Evolutionary conservation across 2,888 invertebrate genomes (phyloP), one percentile per base, ranked within the genome.

Genomic region (Eudemis profundana): DNA sequence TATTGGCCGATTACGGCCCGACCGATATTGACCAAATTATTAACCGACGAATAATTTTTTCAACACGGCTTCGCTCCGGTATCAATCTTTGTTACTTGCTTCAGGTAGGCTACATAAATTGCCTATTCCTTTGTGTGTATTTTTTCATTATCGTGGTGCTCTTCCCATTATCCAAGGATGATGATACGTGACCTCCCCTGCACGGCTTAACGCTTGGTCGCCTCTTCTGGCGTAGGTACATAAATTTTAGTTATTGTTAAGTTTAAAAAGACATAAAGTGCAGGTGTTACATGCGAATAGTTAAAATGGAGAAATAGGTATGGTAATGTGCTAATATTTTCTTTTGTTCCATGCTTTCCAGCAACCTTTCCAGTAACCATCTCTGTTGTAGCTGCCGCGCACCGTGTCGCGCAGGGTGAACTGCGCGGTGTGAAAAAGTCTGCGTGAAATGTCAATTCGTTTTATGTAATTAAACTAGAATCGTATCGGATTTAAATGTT

Each of bases 171-270:
- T 62, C 46, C 54, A 23, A 38, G 47, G 46, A 62, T 17, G 54
- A 62, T 62, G 54, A 62, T 62, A 62, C 62, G 62, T 54, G 62
- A 62, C 62, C 54, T 12, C 21, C 54, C 60, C 21, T 4, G 12
- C 17, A 27, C 44, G n/a, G 57, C 14, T 53, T 36, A n/a, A 46
- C 53, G 61, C 17, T 36, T 44, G 51, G 44, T 61, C 44, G 44
- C 46, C 46, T 51, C 19, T 47, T 29, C 61, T 33, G 14, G 40
- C 40, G 47, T 29, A 29, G 14, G 62, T 40, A 56, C 40, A 40
- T 62, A 47, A 27, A 54, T 62, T 54, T 38, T 3, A 38, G 54
- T 62, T 62, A 40, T 62, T 54, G 38, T 47, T 56, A 54, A 62
- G 40, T 53, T 27, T 54, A 38, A 17, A 27, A 51, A 44, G 44